Evolutionary conservation across 2,888 invertebrate species (phyloP), one percentile per base, ranked within the genome.

Genomic region (Hyposoter didymator): DNA sequence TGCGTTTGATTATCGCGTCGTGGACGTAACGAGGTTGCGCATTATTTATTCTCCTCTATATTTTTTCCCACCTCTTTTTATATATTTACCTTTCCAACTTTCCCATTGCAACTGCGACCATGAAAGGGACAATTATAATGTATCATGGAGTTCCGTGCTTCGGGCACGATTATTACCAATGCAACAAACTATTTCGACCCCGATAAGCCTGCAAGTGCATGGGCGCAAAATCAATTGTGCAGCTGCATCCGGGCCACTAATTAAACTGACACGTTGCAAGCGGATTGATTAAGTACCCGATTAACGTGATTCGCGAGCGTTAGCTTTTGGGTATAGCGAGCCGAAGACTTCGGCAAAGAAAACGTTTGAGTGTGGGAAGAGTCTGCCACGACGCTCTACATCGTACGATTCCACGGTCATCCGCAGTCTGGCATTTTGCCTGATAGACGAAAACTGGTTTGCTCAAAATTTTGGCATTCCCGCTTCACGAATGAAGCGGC

Each of bases 1-100:
- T 78, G 81, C 35, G 78, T 78, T 73, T 52, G 78, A 74, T 84
- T 74, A 84, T 74, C 59, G 74, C 59, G 28, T 67, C 43, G 47
- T 55, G 66, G 73, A 59, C 55, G 66, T 19, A 76, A 81, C 47
- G 73, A 76, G 76, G 84, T 43, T 76, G 66, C 67, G 67, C 43
- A 81, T 67, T 76, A 73, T 78, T 81, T 78, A 74, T 74, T 17
- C 39, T 62, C 43, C n/a, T 70, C 47, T 55, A 39, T 39, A 39
- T 49, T 17, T 62, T 64, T 72, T 67, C 47, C 66, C 66, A 5
- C 39, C 22, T 28, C 39, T 72, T 12, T 32, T 49, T 47, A 67
- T 49, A 19, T 43, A 72, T 72, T 47, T 64, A 52, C 4, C 64
- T 70, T 64, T 64, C 49, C 39, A 47, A 78, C 55, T 72, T 66